Evolutionary conservation across 2,797 vertebrate genomes (phyloP).

Genomic region (Acanthurus leucopareius): DNA sequence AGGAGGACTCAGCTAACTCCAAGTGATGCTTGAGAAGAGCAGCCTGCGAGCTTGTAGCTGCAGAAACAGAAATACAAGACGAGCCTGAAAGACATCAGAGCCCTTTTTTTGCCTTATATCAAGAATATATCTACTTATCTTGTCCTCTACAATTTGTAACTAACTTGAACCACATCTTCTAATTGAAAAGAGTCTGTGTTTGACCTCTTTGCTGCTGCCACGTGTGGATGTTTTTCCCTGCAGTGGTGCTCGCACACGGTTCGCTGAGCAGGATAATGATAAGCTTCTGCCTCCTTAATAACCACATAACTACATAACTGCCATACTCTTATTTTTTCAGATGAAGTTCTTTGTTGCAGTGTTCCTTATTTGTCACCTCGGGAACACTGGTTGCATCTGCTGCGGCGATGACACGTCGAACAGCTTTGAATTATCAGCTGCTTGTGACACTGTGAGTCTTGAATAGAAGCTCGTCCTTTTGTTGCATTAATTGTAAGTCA

Average conservation of each 20-base stretch:
- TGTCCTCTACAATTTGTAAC: neutral
- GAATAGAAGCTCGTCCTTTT: neutral
- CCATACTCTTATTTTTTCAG: fast-evolving
- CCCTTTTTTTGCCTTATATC: neutral
- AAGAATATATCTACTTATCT: neutral
- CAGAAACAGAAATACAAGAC: neutral
- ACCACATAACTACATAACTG: neutral
- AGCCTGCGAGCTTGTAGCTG: neutral
- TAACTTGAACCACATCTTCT: neutral
- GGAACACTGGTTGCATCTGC: neutral
- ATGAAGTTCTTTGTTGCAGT: neutral
- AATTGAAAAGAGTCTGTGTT: neutral
- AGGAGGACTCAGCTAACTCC: neutral
- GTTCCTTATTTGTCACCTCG: neutral
- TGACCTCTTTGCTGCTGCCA: neutral
- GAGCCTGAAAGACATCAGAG: neutral
- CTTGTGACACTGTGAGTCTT: neutral
- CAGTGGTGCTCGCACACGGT: neutral
- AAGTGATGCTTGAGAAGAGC: neutral
- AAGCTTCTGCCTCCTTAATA: neutral
- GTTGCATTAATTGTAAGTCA: neutral
- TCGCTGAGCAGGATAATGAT: neutral
- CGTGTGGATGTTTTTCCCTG: neutral
- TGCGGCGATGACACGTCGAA: neutral
- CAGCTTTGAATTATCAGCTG: neutral